Evolutionary conservation across 1,140 invertebrate genomes (phyloP).

Genomic region (Listronotus oregonensis): DNA sequence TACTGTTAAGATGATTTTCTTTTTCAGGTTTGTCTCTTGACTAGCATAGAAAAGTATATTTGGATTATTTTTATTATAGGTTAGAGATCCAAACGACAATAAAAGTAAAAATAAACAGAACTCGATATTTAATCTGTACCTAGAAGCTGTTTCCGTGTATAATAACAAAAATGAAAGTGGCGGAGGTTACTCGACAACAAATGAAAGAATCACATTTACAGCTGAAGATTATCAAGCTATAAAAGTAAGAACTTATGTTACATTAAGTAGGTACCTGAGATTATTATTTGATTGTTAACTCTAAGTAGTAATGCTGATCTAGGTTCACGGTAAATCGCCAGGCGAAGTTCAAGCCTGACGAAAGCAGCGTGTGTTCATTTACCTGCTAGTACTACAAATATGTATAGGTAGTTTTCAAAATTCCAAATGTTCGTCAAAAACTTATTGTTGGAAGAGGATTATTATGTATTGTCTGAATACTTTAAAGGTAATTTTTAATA

Average conservation of each 20-base stretch:
- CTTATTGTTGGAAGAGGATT: too few species aligned
- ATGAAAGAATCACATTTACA: conserved; percentile 64
- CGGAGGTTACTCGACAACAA: conserved; percentile 53
- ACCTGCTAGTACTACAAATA: too few species aligned
- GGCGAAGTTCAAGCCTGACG: conserved; percentile 13
- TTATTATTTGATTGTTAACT: neutral
- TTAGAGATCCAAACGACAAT: conserved; percentile 40
- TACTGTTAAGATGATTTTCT: neutral
- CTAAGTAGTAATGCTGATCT: neutral
- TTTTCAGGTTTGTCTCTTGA: too few species aligned
- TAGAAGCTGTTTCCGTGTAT: conserved; percentile 76
- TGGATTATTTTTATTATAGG: conserved; percentile 27
- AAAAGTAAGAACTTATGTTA: conserved; percentile 59
- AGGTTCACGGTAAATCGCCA: neutral
- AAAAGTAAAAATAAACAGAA: conserved; percentile 58
- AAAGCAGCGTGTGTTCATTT: too few species aligned
- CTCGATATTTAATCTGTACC: conserved; percentile 73
- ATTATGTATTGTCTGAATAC: too few species aligned
- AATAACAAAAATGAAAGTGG: conserved; percentile 69
- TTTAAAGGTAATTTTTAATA: too few species aligned
- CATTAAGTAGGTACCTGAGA: too few species aligned
- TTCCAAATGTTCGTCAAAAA: too few species aligned
- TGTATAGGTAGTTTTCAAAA: too few species aligned
- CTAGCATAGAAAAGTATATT: too few species aligned
- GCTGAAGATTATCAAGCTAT: conserved; percentile 74